Evolutionary conservation across 2,113 vertebrate species (phyloP).

Genomic region (Antechinus flavipes): DNA sequence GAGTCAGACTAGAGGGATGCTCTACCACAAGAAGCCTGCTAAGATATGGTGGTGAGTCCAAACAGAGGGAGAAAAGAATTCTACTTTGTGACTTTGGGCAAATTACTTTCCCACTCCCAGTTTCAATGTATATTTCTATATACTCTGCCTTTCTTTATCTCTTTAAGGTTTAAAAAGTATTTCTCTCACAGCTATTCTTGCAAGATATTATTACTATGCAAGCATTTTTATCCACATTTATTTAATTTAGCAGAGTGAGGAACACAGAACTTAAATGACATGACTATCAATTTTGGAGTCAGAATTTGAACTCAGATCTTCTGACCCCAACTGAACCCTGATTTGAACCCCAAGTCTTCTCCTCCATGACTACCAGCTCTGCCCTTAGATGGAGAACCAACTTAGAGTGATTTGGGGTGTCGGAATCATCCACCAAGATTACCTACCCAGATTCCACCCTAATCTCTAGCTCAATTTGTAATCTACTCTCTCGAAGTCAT

Average conservation of each 20-base stretch:
- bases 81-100: not conserved
- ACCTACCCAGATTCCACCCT: not conserved
- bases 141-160: not conserved
- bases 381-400: not conserved
- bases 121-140: not conserved
- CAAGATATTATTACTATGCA: not conserved
- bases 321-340: not conserved
- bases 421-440: not conserved
- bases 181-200: not conserved
- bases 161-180: not conserved
- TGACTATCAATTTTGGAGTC: not conserved
- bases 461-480: too few species aligned
- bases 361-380: not conserved
- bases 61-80: too few species aligned
- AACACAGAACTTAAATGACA: not conserved
- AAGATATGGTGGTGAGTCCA: too few species aligned
- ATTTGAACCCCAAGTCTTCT: not conserved
- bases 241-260: not conserved
- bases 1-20: not conserved
- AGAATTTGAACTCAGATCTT: not conserved
- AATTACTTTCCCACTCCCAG: not conserved
- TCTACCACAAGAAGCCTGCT: not conserved
- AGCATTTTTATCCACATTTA: not conserved
- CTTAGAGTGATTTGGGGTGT: not conserved
- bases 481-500: not conserved